phyloP scores from a whole-genome alignment of 2,113 vertebrate species.

The Melanocharis versteri region DNA sequence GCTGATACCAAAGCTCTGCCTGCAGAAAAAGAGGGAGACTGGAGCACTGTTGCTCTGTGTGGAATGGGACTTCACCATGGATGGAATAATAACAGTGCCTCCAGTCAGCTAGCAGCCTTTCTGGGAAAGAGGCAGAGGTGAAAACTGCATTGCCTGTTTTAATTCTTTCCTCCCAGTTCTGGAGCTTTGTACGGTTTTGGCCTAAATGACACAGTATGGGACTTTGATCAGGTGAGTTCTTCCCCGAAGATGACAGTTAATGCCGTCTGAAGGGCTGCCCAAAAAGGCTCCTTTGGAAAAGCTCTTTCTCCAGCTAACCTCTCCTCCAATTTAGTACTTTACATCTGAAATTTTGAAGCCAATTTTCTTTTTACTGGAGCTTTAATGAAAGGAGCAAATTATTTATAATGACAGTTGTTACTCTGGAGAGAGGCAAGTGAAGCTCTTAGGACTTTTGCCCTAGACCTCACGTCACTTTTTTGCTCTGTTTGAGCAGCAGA shows the following conservation, averaged over 20 bases:
- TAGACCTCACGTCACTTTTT: neutral
- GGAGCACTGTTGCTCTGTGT: neutral
- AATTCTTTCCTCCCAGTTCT: neutral
- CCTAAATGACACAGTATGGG: neutral
- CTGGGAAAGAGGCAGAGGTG: neutral
- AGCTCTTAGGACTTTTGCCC: neutral
- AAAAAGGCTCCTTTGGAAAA: neutral
- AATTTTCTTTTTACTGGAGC: conserved; percentile 10
- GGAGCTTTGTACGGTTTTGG: neutral
- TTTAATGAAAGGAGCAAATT: conserved; percentile 34
- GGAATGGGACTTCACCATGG: neutral
- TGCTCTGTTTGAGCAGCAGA: neutral
- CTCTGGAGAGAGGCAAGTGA: neutral
- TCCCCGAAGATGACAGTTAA: neutral
- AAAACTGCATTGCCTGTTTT: neutral
- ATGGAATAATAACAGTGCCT: neutral
- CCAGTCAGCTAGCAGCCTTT: neutral
- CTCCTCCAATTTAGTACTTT: conserved; percentile 17
- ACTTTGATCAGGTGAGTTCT: neutral
- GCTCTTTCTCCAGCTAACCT: conserved; percentile 1
- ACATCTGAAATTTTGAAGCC: conserved; percentile 14
- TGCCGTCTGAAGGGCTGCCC: neutral
- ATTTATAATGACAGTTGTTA: conserved; percentile 17
- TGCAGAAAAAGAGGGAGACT: neutral
- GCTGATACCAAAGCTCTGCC: neutral